Conservation (phyloP, 2,113 vertebrate genomes). For the Ceyx cyanopectus region DNA sequence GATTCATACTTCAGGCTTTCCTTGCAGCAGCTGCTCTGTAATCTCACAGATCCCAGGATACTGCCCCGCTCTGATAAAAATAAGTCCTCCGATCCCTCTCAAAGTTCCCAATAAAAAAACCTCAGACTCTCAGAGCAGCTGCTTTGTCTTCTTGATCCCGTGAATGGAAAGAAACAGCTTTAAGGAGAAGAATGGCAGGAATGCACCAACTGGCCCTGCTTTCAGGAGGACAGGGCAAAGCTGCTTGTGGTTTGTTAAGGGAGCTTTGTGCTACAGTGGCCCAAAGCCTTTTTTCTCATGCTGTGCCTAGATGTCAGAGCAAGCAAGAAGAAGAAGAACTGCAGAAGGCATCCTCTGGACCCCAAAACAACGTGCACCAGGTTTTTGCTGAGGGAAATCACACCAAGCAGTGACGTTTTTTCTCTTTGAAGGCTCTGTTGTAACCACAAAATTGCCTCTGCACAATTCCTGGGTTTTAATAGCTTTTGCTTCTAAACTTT, state of each 20-base stretch:
- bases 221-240: accelerated
- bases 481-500: slow-evolving; percentile 29
- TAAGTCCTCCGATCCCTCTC: neutral
- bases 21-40: accelerated
- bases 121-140: neutral
- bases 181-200: slow-evolving; percentile 31
- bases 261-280: neutral
- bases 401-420: neutral
- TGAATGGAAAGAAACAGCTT: slow-evolving; percentile 12
- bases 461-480: slow-evolving; percentile 16
- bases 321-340: neutral
- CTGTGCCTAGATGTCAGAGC: neutral
- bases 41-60: neutral
- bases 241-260: neutral
- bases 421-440: neutral
- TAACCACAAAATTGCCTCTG: neutral
- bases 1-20: neutral
- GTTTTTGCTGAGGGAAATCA: neutral
- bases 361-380: accelerated
- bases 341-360: neutral
- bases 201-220: neutral
- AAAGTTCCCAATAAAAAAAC: neutral
- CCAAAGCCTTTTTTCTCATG: neutral
- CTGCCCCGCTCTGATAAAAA: neutral
- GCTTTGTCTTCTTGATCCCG: neutral